A percentile compares a stretch with the other conserved stretches of the same genome.
These are phyloP conservation scores for Nemotelus pantherinus DNA, from an alignment of 2,888 invertebrate species.

Conservation along the genomic window DNA sequence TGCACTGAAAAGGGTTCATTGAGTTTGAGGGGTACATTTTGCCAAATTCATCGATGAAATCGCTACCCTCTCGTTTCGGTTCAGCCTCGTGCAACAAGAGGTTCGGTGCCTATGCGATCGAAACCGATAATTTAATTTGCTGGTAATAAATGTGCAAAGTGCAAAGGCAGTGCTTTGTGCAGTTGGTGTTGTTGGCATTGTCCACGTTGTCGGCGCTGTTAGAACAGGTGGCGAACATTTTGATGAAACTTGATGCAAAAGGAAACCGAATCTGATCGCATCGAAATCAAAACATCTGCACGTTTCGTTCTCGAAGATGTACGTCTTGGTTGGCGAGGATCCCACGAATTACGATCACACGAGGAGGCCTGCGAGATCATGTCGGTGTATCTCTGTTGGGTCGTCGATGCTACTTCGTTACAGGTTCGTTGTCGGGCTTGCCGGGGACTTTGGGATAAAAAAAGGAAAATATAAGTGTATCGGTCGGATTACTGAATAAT, in stretches of 20 bases:
- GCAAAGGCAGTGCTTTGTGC: constrained; percentile 21
- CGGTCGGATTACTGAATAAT: constrained; percentile 41
- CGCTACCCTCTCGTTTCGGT: background rate
- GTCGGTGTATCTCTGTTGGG: background rate
- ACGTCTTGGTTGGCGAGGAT: constrained; percentile 11
- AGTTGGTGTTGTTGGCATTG: no score
- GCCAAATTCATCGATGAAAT: constrained; percentile 21
- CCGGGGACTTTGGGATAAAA: background rate
- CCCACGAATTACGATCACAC: constrained; percentile 31
- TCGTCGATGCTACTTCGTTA: no score
- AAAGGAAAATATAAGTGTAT: constrained; percentile 23
- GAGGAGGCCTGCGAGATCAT: constrained; percentile 14
- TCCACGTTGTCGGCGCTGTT: background rate
- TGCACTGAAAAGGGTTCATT: constrained; percentile 12
- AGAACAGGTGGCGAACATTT: constrained; percentile 27
- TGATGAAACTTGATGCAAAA: constrained; percentile 37
- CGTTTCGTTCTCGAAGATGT: background rate
- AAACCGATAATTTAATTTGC: constrained; percentile 39
- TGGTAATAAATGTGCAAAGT: constrained; percentile 31
- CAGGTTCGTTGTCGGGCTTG: background rate
- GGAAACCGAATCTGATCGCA: constrained; percentile 35
- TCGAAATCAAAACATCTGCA: constrained; percentile 37
- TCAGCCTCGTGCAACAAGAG: background rate
- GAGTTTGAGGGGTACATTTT: constrained; percentile 11
- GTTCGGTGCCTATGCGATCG: background rate